These are phyloP conservation scores for Macropus fuliginosus DNA, from an alignment of 2,797 vertebrate genomes.

Conservation along the genomic window DNA sequence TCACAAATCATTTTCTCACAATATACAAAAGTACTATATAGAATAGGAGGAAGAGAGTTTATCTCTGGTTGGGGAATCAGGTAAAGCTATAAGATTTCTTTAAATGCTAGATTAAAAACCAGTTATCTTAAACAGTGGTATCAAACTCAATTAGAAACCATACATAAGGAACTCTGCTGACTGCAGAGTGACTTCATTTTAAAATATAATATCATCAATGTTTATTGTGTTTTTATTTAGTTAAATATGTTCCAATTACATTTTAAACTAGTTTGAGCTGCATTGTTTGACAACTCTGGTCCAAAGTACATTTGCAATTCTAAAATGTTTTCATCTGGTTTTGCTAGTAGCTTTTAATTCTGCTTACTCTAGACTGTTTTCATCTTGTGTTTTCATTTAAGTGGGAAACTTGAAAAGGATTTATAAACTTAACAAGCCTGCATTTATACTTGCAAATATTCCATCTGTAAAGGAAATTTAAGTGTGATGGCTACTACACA, in stretches of 20 bases:
- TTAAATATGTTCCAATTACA: neutral
- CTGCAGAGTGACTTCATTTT: neutral
- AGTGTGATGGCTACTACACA: neutral
- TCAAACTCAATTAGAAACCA: neutral
- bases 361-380: neutral
- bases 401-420: slow-evolving; percentile 8
- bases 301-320: neutral
- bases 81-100: neutral
- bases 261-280: neutral
- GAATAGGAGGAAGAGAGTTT: neutral
- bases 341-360: neutral
- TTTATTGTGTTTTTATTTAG: neutral
- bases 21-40: neutral
- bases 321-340: neutral
- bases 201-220: neutral
- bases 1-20: neutral
- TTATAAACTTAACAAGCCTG: neutral
- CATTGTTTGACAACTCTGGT: no score
- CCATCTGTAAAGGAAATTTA: neutral
- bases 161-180: neutral
- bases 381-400: neutral
- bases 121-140: neutral
- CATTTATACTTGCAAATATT: neutral
- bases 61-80: neutral
- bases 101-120: neutral